A percentile compares a stretch with the other conserved stretches of the same genome.
phyloP scores from a whole-genome alignment of 2,888 invertebrate species.

The Dioctria linearis region DNA sequence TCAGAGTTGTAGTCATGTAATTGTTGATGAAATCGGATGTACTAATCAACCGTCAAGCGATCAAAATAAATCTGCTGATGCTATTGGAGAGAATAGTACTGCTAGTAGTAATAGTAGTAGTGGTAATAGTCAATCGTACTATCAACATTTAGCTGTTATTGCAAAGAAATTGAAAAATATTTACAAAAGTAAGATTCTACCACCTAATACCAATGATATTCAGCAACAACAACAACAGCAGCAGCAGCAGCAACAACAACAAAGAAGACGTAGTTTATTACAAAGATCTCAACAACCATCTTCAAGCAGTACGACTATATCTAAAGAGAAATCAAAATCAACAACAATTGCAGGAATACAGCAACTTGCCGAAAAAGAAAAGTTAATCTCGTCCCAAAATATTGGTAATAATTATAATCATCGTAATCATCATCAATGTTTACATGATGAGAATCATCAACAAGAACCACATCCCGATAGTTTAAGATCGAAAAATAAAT shows the following conservation, averaged over 20 bases:
- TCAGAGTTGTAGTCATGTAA: constrained; percentile 57
- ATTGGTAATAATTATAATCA: background rate
- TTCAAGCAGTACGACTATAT: background rate
- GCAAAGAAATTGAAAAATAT: constrained; percentile 58
- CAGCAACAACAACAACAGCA: constrained; percentile 6
- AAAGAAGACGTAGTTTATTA: background rate
- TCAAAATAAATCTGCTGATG: constrained; percentile 2
- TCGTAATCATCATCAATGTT: constrained; percentile 46
- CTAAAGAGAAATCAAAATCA: constrained; percentile 3
- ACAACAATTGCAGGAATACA: background rate
- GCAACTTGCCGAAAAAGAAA: background rate
- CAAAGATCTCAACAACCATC: constrained; percentile 12
- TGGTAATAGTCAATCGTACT: constrained; percentile 41
- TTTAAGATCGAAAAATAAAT: constrained; percentile 52
- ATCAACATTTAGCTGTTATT: constrained; percentile 55
- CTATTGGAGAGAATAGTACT: background rate
- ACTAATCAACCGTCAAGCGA: background rate
- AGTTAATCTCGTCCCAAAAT: background rate
- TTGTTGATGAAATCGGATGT: constrained; percentile 55
- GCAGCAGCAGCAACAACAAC: background rate
- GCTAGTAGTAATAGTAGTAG: too few relatives aligned
- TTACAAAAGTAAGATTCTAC: constrained; percentile 56
- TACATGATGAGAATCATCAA: constrained; percentile 43
- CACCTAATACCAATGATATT: constrained; percentile 20
- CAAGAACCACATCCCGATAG: constrained; percentile 31